Base-by-base conservation (phyloP, 64 coral and sea anemone genomes). In the Montipora capricornis region DNA sequence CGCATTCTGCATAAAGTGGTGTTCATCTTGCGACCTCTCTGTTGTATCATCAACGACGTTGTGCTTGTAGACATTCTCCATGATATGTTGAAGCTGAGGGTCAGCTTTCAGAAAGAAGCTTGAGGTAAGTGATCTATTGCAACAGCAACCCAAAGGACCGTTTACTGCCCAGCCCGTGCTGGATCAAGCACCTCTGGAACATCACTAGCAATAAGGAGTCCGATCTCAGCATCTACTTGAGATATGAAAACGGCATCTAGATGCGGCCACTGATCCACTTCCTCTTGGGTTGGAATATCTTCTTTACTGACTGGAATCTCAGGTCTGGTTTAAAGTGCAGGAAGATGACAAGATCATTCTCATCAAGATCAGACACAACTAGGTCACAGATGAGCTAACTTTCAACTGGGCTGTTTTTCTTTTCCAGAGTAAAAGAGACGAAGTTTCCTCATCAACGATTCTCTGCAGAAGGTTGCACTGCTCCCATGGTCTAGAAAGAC, bases 371-470 rank as follows among this genome's bases (percentile, higher is more conserved):
- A 57, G 2, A 57, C 53, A 57, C 53, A 1, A 64, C 11, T 14
- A 64, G 61, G 61, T 14, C 61, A 12, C 9, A 12, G 3, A 57
- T 57, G 53, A 57, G 11, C 6, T 57, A 57, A 57, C 53, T 57
- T 1, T 57, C 53, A 57, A 57, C 53, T 8, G 53, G 53, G 11
- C 53, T 57, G 53, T 57, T 57, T 57, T 57, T 64, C 61, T 15
- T 64, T 3, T 64, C 61, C 14, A 15, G 14, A 0, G 9, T 64
- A 64, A 1, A 64, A 11, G 13, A 12, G 61, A 12, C 44, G 13
- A 74, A 26, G 19, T 74, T 74, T 74, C 29, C 71, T 74, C 71
- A 74, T 74, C n/a, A 74, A 74, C 20, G 71, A 26, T 74, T 74
- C 71, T 20, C 2, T 26, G 29, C 71, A 74, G 22, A 74, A 20